Evolutionary conservation across 1,140 invertebrate genomes (phyloP).

Genomic region (Battus philenor): DNA sequence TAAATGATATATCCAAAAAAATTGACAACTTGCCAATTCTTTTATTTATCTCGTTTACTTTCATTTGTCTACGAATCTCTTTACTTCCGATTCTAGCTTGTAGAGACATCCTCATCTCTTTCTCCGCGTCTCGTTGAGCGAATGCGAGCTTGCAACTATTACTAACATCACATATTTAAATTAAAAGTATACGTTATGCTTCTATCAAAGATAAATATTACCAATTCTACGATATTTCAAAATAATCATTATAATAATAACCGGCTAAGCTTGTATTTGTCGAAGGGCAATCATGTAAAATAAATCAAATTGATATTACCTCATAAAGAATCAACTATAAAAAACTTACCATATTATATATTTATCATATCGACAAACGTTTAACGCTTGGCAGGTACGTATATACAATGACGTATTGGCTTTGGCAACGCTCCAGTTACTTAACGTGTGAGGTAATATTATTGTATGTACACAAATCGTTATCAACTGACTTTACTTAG

Average conservation of each 20-base stretch:
- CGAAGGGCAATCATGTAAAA: slow-evolving; percentile 5
- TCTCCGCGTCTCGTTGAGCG: too few species aligned
- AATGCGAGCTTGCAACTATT: too few species aligned
- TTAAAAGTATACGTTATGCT: too few species aligned
- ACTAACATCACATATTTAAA: too few species aligned
- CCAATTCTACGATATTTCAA: background rate
- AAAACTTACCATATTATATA: slow-evolving; percentile 8
- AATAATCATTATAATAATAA: background rate
- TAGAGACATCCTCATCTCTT: too few species aligned
- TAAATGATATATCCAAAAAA: too few species aligned
- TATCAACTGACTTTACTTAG: slow-evolving; percentile 13
- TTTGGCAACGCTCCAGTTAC: slow-evolving; percentile 34
- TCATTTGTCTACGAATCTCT: too few species aligned
- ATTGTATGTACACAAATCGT: slow-evolving; percentile 5
- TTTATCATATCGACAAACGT: slow-evolving; percentile 24
- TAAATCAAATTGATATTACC: slow-evolving; percentile 10
- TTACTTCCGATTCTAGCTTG: too few species aligned
- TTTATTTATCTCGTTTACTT: too few species aligned
- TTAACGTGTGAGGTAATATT: slow-evolving; percentile 32
- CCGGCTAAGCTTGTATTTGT: slow-evolving; percentile 1
- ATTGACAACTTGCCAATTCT: too few species aligned
- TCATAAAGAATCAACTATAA: slow-evolving; percentile 9
- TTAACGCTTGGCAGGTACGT: slow-evolving; percentile 29
- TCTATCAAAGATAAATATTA: too few species aligned
- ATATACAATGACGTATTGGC: slow-evolving; percentile 26